Conservation (phyloP, 2,888 invertebrate genomes). For the Drosophila meridionalis region DNA sequence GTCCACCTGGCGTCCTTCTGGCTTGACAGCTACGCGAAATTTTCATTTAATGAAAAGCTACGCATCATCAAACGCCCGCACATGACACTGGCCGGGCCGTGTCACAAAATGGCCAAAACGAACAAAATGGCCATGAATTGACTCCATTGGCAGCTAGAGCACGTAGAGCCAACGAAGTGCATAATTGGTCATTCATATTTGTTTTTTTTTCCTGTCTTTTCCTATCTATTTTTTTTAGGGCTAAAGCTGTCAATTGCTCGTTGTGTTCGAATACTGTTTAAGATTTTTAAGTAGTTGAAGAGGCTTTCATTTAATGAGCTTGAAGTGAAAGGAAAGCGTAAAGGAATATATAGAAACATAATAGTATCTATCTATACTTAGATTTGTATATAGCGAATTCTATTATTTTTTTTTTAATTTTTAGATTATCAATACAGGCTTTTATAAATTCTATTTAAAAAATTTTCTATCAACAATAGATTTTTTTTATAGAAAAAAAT, state of each 20-base stretch:
- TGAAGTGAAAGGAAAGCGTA: no score
- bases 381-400: no score
- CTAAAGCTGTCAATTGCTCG: conserved; percentile 11
- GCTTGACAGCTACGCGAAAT: conserved; percentile 63
- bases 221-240: background rate
- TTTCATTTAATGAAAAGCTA: conserved; percentile 79
- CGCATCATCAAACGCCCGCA: conserved; percentile 76
- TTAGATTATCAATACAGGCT: no score
- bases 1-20: conserved; percentile 23
- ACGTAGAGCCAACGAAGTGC: conserved; percentile 81
- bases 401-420: no score
- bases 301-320: background rate
- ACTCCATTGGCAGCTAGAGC: conserved; percentile 65
- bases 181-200: conserved; percentile 82
- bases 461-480: no score
- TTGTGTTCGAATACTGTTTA: background rate
- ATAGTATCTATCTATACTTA: no score
- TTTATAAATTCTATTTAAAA: no score
- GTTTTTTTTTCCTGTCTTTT: background rate
- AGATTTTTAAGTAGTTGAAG: conserved; percentile 16
- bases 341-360: background rate
- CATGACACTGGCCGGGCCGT: conserved; percentile 55
- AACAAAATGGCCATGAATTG: conserved; percentile 29
- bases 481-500: no score
- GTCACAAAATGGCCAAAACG: conserved; percentile 35